Evolutionary conservation across 92 coral and sea anemone genomes (phyloP).

Genomic region (Chrysogorgia sp.): DNA sequence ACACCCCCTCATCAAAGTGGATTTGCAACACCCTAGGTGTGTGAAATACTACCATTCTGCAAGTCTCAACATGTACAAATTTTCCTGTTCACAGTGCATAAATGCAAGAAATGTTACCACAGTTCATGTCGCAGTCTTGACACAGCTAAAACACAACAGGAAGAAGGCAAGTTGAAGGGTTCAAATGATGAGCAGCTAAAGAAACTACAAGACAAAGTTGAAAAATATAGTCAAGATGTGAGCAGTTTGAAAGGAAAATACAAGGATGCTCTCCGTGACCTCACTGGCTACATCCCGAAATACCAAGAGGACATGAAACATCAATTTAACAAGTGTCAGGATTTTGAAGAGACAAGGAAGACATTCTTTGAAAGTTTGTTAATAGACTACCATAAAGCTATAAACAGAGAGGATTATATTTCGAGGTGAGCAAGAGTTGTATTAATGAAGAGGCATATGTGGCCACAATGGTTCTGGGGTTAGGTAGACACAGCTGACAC

Average conservation of each 20-base stretch:
- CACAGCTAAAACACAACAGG: constrained; percentile 55
- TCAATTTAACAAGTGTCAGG: constrained; percentile 77
- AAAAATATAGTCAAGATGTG: constrained; percentile 64
- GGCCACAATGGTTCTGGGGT: no score
- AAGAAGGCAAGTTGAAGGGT: constrained; percentile 6
- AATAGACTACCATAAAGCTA: constrained; percentile 58
- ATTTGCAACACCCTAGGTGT: not conserved
- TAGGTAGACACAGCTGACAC: no score
- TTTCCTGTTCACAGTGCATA: constrained; percentile 62
- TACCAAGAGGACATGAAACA: constrained; percentile 86
- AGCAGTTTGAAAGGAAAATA: constrained; percentile 60
- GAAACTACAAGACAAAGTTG: constrained; percentile 74
- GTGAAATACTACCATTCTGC: no score
- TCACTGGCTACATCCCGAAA: constrained; percentile 77
- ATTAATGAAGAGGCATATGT: no score
- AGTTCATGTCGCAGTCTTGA: constrained; percentile 78
- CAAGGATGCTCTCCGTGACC: constrained; percentile 77
- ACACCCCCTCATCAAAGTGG: no score
- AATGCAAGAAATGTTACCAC: constrained; percentile 78
- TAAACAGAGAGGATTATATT: constrained; percentile 8
- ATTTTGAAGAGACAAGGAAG: constrained; percentile 73
- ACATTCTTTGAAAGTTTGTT: constrained; percentile 71
- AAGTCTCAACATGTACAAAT: no score
- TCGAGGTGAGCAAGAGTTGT: constrained; percentile 12
- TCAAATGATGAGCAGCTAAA: constrained; percentile 77